These are phyloP conservation scores for Melanotaenia boesemani DNA, from an alignment of 2,797 vertebrate species.

Conservation along the genomic window DNA sequence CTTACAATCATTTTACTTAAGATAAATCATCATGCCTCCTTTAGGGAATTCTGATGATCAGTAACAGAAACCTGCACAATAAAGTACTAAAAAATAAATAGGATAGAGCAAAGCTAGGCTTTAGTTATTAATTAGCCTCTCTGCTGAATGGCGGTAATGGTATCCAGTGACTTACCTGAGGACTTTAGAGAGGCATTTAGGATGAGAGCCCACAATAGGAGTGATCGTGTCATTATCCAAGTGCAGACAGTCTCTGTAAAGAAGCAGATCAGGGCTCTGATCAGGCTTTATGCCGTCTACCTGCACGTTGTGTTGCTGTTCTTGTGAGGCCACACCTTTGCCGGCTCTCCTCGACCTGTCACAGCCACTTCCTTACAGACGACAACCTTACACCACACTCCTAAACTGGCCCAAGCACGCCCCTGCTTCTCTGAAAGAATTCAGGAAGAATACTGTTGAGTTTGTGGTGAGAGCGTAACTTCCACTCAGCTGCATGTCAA, in stretches of 20 bases:
- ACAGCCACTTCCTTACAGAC: slow-evolving; percentile 62
- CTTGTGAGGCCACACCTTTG: slow-evolving; percentile 64
- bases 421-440: slow-evolving; percentile 47
- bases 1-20: background rate
- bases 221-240: slow-evolving; percentile 65
- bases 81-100: slow-evolving; percentile 15
- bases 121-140: slow-evolving; percentile 69
- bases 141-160: slow-evolving; percentile 33
- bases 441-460: slow-evolving; percentile 25
- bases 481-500: background rate
- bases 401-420: slow-evolving; percentile 55
- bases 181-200: slow-evolving; percentile 58
- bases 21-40: background rate
- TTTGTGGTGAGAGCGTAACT: background rate
- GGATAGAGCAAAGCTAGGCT: slow-evolving; percentile 28
- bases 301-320: slow-evolving; percentile 24
- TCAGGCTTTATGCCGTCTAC: slow-evolving; percentile 56
- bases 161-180: slow-evolving; percentile 79
- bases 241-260: slow-evolving; percentile 57
- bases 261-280: slow-evolving; percentile 22
- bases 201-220: slow-evolving; percentile 75
- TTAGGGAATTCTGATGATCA: background rate
- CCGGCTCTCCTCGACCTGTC: slow-evolving; percentile 8
- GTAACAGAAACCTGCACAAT: background rate
- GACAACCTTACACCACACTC: background rate